Base-by-base conservation (phyloP, 2,888 invertebrate species). In the Sinohyriopsis cumingii region DNA sequence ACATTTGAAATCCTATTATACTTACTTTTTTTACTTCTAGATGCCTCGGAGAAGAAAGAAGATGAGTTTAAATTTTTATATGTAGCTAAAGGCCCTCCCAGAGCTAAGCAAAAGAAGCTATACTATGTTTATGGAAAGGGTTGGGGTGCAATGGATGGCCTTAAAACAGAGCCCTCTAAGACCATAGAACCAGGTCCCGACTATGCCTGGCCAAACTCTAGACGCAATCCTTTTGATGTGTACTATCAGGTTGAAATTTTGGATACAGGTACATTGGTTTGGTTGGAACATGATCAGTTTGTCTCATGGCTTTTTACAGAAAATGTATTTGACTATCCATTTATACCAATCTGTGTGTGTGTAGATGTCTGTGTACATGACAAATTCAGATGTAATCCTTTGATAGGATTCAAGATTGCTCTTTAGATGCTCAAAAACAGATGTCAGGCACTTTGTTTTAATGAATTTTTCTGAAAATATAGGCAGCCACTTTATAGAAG, bases 91-190 rank as follows among this genome's bases (percentile, higher is more conserved):
- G 87, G 87, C 18, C 86, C 88, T n/a, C 60, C 73, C 2, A 73
- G 78, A 61, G 81, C 84, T 7, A 79, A 81, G 24, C 81, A 86
- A 60, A 87, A 87, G 75, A 84, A 84, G 64, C 67, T 88, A 20
- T 87, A 81, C 72, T 88, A 87, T 76, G 87, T 88, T 56, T 87
- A 84, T 75, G 87, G 87, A 9, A 82, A 79, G 65, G 86, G 87
- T 7, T 77, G 83, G 79, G 77, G 82, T 69, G 82, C 80, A 6
- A 65, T 71, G 53, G 85, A 85, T 74, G 82, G 84, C 15, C 66
- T 73, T 22, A 63, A 71, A 59, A 71, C 73, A n/a, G 70, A 75
- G 53, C 84, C 84, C 12, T 80, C 81, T 19, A 68, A 70, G 54
- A 78, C 82, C 12, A 73, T 71, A 59, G 79, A 80, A 20, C 78